Conservation (phyloP, 1,140 invertebrate species). For the Bombus sylvicola region DNA sequence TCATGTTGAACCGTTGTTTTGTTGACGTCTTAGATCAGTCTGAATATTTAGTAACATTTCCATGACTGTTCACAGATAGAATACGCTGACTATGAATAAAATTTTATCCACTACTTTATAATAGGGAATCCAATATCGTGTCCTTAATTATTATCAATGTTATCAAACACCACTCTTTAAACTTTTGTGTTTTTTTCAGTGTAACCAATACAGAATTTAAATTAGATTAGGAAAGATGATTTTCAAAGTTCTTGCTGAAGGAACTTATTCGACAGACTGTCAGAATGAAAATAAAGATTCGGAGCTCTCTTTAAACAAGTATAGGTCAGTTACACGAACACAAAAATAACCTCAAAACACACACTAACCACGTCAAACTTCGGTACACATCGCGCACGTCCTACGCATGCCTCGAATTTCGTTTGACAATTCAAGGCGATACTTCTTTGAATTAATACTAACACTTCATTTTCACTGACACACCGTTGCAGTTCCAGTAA, state of each 20-base stretch:
- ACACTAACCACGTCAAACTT: conserved; percentile 63
- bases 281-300: conserved; percentile 70
- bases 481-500: background rate
- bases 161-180: conserved; percentile 6
- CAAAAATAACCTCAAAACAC: conserved; percentile 78
- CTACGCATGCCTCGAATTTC: conserved; percentile 51
- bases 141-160: background rate
- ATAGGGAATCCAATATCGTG: background rate
- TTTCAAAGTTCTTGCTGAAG: background rate
- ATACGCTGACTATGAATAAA: background rate
- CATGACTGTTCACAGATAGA: background rate
- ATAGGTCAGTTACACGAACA: conserved; percentile 76
- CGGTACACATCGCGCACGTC: conserved; percentile 42
- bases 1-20: conserved; percentile 27
- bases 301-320: conserved; percentile 47
- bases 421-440: conserved; percentile 41
- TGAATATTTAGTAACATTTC: background rate
- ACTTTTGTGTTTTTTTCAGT: background rate
- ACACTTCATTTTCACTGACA: conserved; percentile 47
- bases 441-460: conserved; percentile 13
- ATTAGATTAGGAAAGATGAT: background rate
- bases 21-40: background rate
- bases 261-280: conserved; percentile 57
- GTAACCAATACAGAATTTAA: background rate
- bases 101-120: background rate